Percentiles rank a stretch among this genome's conserved stretches.
These are phyloP conservation scores for Acrocephalus scirpaceus DNA, from an alignment of 2,797 vertebrate genomes.

Conservation along the genomic window DNA sequence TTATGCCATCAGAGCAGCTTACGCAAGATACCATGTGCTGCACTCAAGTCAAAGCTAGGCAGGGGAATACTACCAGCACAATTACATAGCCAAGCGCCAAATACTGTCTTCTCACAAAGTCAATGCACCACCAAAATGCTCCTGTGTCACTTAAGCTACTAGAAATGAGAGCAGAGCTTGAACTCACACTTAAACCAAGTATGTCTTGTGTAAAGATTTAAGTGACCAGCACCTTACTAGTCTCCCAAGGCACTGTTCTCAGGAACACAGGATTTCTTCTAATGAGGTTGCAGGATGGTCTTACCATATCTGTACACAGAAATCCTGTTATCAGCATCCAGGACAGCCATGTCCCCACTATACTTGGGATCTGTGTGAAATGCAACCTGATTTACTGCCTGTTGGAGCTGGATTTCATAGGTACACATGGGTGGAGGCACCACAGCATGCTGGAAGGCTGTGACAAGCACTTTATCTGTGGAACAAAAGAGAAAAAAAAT, in stretches of 20 bases:
- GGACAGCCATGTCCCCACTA: constrained; percentile 84
- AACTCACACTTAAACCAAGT: background rate
- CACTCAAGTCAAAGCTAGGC: background rate
- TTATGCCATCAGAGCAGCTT: background rate
- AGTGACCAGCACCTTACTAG: background rate
- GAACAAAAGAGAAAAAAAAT: background rate
- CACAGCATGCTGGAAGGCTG: constrained; percentile 85
- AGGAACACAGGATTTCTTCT: background rate
- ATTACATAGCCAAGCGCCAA: background rate
- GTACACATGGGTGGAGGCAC: constrained; percentile 94
- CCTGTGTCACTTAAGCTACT: background rate
- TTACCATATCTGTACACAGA: constrained; percentile 83
- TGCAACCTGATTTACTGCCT: constrained; percentile 84
- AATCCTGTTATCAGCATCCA: constrained; percentile 83
- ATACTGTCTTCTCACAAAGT: background rate
- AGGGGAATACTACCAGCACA: background rate
- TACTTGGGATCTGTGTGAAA: constrained; percentile 79
- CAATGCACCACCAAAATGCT: background rate
- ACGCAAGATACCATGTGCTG: background rate
- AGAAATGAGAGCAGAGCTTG: background rate
- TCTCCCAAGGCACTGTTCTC: background rate
- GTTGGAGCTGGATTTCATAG: constrained; percentile 83
- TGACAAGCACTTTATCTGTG: constrained; percentile 89
- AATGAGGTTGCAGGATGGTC: background rate
- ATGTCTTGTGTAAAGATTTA: background rate